A percentile compares a stretch with the other conserved stretches of the same genome.
Conservation (phyloP, 2,113 vertebrate species). For the Nibea coibor region DNA sequence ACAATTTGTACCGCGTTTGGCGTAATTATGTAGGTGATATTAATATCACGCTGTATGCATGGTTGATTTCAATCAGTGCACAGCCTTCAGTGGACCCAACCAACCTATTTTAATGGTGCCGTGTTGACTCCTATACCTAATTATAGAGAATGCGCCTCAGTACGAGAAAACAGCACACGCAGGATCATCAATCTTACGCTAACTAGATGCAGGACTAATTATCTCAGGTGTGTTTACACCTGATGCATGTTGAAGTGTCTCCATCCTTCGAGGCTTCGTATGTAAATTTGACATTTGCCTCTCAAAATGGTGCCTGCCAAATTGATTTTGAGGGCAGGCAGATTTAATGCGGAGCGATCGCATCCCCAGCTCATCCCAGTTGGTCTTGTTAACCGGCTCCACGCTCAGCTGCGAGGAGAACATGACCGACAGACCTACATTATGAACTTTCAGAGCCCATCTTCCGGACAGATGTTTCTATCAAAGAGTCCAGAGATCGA, state of each 20-base stretch:
- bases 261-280: slow-evolving; percentile 40
- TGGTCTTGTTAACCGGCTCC: slow-evolving; percentile 65
- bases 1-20: slow-evolving; percentile 29
- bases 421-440: slow-evolving; percentile 1
- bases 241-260: slow-evolving; percentile 32
- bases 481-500: slow-evolving; percentile 5
- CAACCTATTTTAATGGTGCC: slow-evolving; percentile 37
- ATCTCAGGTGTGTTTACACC: slow-evolving; percentile 39
- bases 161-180: slow-evolving; percentile 26
- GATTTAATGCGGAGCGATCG: slow-evolving; percentile 37
- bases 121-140: slow-evolving; percentile 62
- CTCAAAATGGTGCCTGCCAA: slow-evolving; percentile 40
- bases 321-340: slow-evolving; percentile 63
- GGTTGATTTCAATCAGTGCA: slow-evolving; percentile 54
- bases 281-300: slow-evolving; percentile 70
- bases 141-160: slow-evolving; percentile 53
- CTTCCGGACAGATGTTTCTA: slow-evolving; percentile 43
- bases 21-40: slow-evolving; percentile 24
- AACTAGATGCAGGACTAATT: slow-evolving; percentile 40
- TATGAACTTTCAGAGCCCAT: slow-evolving; percentile 23
- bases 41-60: slow-evolving; percentile 42
- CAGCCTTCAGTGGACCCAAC: slow-evolving; percentile 46
- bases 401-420: not conserved
- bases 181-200: slow-evolving; percentile 50
- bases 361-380: slow-evolving; percentile 52